Evolutionary conservation across 1,140 invertebrate species (phyloP), one percentile per base, ranked within the genome.

Genomic region (Heliconius eleuchia): DNA sequence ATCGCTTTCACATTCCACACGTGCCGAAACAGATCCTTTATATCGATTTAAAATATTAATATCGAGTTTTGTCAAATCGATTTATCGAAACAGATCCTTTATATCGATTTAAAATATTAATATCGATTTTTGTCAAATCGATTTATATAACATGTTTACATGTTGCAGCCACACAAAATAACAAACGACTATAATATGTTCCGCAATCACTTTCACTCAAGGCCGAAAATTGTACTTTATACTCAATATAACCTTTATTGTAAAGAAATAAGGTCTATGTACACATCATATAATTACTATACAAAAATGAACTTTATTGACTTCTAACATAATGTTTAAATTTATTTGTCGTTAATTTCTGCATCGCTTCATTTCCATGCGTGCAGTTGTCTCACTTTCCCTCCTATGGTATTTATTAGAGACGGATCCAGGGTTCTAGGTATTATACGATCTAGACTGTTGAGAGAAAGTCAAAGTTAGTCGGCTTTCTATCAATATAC

Each of bases 181-280:
- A 74, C 74, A 82, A 37, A 78, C 66, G 74, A 39, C 70, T 80
- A 78, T 76, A 46, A 46, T 46, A 78, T 80, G 84, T 80, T 83
- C 78, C 80, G 79, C 73, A 80, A 80, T 81, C 71, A 88, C 90
- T 91, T 90, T 89, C 89, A 89, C 90, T 86, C 82, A 88, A 89
- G 85, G 86, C 86, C 85, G 85, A 86, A 86, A 66, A 50, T 66
- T 57, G 27, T 50, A 71, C 7, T 37, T 23, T 46, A 27, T 39
- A 66, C 75, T 77, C 39, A 78, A 78, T 50, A 73, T 78, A 52
- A 9, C 16, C 73, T 71, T 80, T 82, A 82, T 78, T 34, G 2
- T 23, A 37, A 77, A n/a, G 23, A 1, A 23, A 75, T 82, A 82
- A 71, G 30, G 55, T 34, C 55, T 42, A 76, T 23, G 3, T 50